Evolutionary conservation across 1,140 invertebrate species (phyloP), one percentile per base, ranked within the genome.

Genomic region (Papilio glaucus): DNA sequence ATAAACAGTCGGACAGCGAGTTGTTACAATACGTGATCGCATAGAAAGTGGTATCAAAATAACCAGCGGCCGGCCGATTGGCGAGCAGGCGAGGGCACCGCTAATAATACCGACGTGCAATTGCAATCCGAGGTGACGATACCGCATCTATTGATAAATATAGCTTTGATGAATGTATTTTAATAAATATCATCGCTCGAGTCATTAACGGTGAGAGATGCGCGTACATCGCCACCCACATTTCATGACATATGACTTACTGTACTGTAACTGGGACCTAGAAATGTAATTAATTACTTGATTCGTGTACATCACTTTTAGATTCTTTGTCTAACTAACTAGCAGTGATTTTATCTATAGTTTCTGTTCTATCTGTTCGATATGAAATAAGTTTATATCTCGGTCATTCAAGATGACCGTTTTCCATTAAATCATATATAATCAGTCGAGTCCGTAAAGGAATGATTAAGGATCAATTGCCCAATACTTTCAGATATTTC

Each of bases 91-190:
- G 57, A 72, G 63, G 62, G 60, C 26, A 41, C 10, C 7, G 18
- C 82, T 85, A 83, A 78, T 83, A 82, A 86, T 87, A 87, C 15
- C 13, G 70, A 77, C 81, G 79, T 88, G 82, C 84, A 79, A 82
- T 80, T 85, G 84, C 85, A 85, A 81, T 80, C 83, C 77, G 82
- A 78, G 83, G 79, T 83, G 83, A 85, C 76, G 81, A 81, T 79
- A 74, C 71, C 76, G 38, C 61, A 45, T 53, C 65, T 63, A 65
- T 76, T 80, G 21, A 69, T 69, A 69, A 69, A 69, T 69, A 69
- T 49, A 26, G 9, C 41, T 69, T 69, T 69, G 67, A 69, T 53
- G 42, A 69, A 69, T 69, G 67, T 69, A 69, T 12, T 49, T n/a
- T 18, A 53, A 69, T 69, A 37, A 53, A 69, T 69, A 49, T 69